Evolutionary conservation across 2,888 invertebrate genomes (phyloP).

Genomic region (Lacanobia wlatinum): DNA sequence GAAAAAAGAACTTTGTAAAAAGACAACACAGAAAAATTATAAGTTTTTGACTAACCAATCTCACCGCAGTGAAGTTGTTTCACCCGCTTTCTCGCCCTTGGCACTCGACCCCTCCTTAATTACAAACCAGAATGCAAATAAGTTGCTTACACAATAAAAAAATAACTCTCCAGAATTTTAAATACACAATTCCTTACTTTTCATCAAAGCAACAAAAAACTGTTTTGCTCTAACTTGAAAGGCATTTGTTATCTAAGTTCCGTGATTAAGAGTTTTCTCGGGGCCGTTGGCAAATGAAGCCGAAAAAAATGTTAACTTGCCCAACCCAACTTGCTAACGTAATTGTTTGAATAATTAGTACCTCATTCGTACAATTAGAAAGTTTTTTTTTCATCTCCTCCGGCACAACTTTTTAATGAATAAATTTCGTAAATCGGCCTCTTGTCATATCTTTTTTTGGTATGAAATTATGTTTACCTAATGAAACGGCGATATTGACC

Average conservation of each 20-base stretch:
- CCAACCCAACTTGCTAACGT: slow-evolving; percentile 74
- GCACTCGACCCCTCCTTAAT: slow-evolving; percentile 71
- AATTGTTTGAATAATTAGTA: slow-evolving; percentile 88
- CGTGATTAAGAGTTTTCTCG: slow-evolving; percentile 84
- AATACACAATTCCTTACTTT: slow-evolving; percentile 75
- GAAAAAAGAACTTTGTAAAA: slow-evolving; percentile 8
- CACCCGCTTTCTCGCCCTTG: slow-evolving; percentile 61
- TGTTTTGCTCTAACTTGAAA: slow-evolving; percentile 76
- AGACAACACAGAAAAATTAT: slow-evolving; percentile 28
- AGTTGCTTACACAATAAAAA: slow-evolving; percentile 80
- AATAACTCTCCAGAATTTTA: slow-evolving; percentile 72
- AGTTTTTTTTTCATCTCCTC: slow-evolving; percentile 71
- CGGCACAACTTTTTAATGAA: slow-evolving; percentile 77
- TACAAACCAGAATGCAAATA: slow-evolving; percentile 81
- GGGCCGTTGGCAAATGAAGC: slow-evolving; percentile 76
- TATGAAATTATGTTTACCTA: slow-evolving; percentile 23
- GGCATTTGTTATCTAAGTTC: slow-evolving; percentile 85
- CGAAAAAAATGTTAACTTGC: slow-evolving; percentile 77
- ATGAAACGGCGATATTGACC: background rate
- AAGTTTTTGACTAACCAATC: slow-evolving; percentile 50
- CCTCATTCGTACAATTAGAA: slow-evolving; percentile 82
- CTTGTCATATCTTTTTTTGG: slow-evolving; percentile 52
- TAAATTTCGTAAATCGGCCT: slow-evolving; percentile 67
- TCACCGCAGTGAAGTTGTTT: slow-evolving; percentile 22
- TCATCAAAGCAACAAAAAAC: slow-evolving; percentile 74